Evolutionary conservation across 2,113 vertebrate genomes (phyloP).

Genomic region (Morone saxatilis): DNA sequence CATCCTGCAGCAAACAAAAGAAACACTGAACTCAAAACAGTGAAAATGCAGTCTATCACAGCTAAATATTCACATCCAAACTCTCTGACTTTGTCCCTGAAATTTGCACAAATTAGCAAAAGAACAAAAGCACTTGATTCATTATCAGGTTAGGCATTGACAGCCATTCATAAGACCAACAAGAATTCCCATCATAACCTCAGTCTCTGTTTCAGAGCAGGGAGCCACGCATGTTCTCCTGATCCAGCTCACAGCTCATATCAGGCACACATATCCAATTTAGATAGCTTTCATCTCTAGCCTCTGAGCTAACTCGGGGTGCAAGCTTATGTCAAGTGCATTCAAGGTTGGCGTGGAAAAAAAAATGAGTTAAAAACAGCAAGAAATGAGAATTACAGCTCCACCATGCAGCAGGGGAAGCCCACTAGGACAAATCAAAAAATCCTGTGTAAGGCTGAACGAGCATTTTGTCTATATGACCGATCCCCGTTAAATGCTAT

Average conservation of each 20-base stretch:
- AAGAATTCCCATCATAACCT: constrained; percentile 9
- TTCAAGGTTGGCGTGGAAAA: constrained; percentile 16
- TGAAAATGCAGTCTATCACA: too few species aligned
- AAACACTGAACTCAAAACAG: background rate
- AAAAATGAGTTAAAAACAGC: background rate
- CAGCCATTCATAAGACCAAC: constrained; percentile 4
- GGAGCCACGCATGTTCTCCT: constrained; percentile 14
- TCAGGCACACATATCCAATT: constrained; percentile 43
- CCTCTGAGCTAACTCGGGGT: constrained; percentile 27
- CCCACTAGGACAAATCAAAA: background rate
- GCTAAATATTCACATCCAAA: background rate
- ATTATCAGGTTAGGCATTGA: background rate
- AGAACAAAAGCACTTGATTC: background rate
- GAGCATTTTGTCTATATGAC: background rate
- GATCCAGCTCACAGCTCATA: constrained; percentile 33
- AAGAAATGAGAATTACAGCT: constrained; percentile 13
- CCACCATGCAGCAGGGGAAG: background rate
- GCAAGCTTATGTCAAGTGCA: constrained; percentile 30
- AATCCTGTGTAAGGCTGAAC: background rate
- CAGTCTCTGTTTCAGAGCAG: constrained; percentile 14
- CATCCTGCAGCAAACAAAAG: background rate
- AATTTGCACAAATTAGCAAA: background rate
- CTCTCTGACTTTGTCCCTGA: background rate
- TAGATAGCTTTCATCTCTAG: constrained; percentile 52
- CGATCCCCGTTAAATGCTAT: constrained; percentile 39